phyloP scores from a whole-genome alignment of 2,888 invertebrate genomes.

The Synanthedon myopaeformis region DNA sequence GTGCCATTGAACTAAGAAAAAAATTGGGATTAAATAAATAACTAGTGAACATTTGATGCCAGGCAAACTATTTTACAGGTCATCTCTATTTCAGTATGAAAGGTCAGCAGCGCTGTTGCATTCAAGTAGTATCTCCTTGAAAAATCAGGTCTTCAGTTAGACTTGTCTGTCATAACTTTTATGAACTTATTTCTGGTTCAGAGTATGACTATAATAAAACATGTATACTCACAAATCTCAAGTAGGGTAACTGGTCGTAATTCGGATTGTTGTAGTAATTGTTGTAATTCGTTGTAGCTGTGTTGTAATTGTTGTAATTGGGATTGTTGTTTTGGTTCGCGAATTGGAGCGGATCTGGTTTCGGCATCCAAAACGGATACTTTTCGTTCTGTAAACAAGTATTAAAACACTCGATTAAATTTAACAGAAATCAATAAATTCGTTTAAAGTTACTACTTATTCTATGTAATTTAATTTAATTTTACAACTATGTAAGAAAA shows the following conservation, averaged over 20 bases:
- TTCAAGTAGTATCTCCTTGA: no score
- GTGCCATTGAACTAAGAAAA: conserved; percentile 84
- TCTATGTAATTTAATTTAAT: conserved; percentile 1
- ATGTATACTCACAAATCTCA: conserved; percentile 75
- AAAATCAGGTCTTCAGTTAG: no score
- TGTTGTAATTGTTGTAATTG: conserved; percentile 8
- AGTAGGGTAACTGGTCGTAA: conserved; percentile 73
- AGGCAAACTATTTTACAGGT: not conserved
- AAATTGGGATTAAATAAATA: not conserved
- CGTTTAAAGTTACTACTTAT: not conserved
- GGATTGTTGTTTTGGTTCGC: conserved; percentile 23
- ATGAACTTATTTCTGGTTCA: no score
- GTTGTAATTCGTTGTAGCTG: conserved; percentile 25
- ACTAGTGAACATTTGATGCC: not conserved
- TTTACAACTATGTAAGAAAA: no score
- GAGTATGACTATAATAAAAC: no score
- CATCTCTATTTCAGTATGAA: no score
- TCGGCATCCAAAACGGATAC: conserved; percentile 83
- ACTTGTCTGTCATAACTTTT: no score
- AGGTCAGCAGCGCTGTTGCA: no score
- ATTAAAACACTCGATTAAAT: not conserved
- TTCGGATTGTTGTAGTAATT: conserved; percentile 39
- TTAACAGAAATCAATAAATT: not conserved
- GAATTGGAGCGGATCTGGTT: conserved; percentile 69
- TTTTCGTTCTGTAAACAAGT: conserved; percentile 73